A percentile compares a stretch with the other conserved stretches of the same genome.
phyloP scores from a whole-genome alignment of 2,113 vertebrate genomes.

The Gila orcuttii region DNA sequence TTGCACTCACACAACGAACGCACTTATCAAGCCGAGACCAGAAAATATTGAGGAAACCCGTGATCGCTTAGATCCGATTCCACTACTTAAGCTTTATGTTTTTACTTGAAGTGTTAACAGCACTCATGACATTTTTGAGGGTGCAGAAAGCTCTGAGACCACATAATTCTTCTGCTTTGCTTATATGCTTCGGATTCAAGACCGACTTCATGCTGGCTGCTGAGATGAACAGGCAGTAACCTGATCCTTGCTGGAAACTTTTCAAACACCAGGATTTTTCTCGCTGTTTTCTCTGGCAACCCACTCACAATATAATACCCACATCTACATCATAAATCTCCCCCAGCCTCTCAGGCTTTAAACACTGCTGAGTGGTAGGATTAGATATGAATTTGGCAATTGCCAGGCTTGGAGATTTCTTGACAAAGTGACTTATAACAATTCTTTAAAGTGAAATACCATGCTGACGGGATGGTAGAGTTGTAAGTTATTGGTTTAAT shows the following conservation, averaged over 20 bases:
- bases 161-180: constrained; percentile 55
- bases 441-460: constrained; percentile 59
- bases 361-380: constrained; percentile 61
- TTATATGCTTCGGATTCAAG: constrained; percentile 57
- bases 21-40: background rate
- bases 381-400: constrained; percentile 63
- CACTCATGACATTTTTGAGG: constrained; percentile 15
- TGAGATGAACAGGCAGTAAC: constrained; percentile 58
- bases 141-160: constrained; percentile 50
- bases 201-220: constrained; percentile 42
- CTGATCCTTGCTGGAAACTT: constrained; percentile 51
- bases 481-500: constrained; percentile 74
- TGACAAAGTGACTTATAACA: constrained; percentile 60
- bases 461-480: constrained; percentile 56
- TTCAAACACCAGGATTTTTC: constrained; percentile 60
- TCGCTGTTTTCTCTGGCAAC: constrained; percentile 62
- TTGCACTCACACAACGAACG: background rate
- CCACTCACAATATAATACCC: constrained; percentile 57
- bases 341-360: constrained; percentile 55
- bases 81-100: background rate
- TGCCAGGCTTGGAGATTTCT: constrained; percentile 58
- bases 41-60: background rate
- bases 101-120: constrained; percentile 35
- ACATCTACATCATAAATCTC: constrained; percentile 62
- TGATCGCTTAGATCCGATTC: background rate